Conservation (phyloP, 2,113 vertebrate species). For the Protobothrops mucrosquamatus region DNA sequence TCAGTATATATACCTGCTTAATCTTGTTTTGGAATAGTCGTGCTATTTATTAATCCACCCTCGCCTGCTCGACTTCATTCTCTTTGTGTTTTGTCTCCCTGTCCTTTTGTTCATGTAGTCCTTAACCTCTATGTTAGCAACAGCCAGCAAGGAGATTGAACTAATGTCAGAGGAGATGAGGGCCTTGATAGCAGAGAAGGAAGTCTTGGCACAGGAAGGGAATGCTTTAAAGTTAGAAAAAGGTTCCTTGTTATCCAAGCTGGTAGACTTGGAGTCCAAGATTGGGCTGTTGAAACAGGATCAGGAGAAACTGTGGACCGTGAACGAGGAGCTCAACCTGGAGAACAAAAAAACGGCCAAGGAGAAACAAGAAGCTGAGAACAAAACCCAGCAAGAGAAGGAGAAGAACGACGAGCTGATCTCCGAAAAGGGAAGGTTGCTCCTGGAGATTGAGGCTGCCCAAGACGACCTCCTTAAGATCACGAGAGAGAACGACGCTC, state of each 20-base stretch:
- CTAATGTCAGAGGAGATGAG: slow-evolving; percentile 85
- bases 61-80: slow-evolving; percentile 75
- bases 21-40: not conserved
- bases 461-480: slow-evolving; percentile 68
- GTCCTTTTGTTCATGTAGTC: slow-evolving; percentile 84
- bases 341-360: slow-evolving; percentile 68
- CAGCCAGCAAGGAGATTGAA: slow-evolving; percentile 86
- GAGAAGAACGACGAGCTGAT: slow-evolving; percentile 60
- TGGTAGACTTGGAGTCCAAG: slow-evolving; percentile 73
- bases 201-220: slow-evolving; percentile 75
- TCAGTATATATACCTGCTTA: slow-evolving; percentile 31
- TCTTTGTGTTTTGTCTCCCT: slow-evolving; percentile 74
- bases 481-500: slow-evolving; percentile 66
- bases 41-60: slow-evolving; percentile 55
- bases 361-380: slow-evolving; percentile 71
- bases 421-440: slow-evolving; percentile 66
- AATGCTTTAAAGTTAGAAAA: slow-evolving; percentile 77
- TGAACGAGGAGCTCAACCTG: slow-evolving; percentile 72
- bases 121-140: slow-evolving; percentile 89
- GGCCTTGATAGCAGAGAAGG: slow-evolving; percentile 82
- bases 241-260: slow-evolving; percentile 71
- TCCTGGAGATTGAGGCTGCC: slow-evolving; percentile 62
- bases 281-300: slow-evolving; percentile 68
- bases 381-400: slow-evolving; percentile 61
- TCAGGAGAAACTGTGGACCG: slow-evolving; percentile 66